Conservation (phyloP, 2,113 vertebrate genomes). For the Mesitornis unicolor region DNA sequence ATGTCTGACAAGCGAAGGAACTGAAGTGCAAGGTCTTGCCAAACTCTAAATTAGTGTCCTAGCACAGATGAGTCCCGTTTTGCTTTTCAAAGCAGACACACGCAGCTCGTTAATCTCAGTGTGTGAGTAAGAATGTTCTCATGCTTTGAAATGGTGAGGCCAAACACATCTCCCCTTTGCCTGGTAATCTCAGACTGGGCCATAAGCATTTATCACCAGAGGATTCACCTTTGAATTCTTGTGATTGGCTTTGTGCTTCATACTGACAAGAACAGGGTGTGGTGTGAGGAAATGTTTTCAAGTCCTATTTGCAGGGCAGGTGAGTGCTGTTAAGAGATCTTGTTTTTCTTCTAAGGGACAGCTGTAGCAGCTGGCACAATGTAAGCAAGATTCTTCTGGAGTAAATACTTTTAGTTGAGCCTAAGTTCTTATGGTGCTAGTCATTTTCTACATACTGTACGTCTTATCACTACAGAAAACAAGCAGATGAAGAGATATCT, state of each 20-base stretch:
- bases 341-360: neutral
- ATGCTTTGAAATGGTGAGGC: neutral
- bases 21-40: neutral
- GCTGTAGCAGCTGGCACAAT: neutral
- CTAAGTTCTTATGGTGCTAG: neutral
- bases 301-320: neutral
- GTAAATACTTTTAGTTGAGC: constrained; percentile 18
- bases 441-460: neutral
- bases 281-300: neutral
- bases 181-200: neutral
- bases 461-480: constrained; percentile 22
- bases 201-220: neutral
- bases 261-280: neutral
- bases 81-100: neutral
- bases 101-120: neutral
- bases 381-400: neutral
- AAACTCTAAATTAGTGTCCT: neutral
- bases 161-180: neutral
- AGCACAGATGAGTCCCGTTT: neutral
- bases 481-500: neutral
- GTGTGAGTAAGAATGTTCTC: neutral
- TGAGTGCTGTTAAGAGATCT: neutral
- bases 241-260: neutral
- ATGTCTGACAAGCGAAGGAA: neutral
- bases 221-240: neutral